phyloP scores from a whole-genome alignment of 2,113 vertebrate genomes.

The Cyanoderma ruficeps region DNA sequence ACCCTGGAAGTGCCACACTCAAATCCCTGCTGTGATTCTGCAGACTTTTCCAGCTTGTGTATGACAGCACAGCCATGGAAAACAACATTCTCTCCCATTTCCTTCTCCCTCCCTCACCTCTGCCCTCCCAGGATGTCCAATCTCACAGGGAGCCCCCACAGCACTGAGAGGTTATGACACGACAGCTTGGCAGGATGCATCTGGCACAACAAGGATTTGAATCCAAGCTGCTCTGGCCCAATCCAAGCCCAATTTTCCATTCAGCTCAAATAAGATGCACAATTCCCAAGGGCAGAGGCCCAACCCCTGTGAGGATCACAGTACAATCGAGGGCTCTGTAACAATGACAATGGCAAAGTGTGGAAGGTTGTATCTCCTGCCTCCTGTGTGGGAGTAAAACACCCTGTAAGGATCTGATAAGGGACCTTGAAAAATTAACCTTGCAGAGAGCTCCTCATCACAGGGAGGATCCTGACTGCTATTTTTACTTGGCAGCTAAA shows the following conservation, averaged over 20 bases:
- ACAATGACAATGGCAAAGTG: neutral
- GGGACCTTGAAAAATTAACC: conserved; percentile 22
- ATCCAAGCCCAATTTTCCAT: neutral
- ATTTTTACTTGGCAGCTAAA: neutral
- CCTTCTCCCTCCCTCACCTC: neutral
- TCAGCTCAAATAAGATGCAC: neutral
- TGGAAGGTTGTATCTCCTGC: neutral
- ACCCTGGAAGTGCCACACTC: rapidly evolving
- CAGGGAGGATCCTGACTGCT: neutral
- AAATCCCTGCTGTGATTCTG: neutral
- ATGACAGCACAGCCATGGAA: neutral
- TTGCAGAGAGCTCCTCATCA: neutral
- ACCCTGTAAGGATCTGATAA: neutral
- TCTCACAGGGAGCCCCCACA: neutral
- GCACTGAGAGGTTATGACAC: neutral
- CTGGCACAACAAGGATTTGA: neutral
- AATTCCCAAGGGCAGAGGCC: neutral
- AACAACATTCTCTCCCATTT: neutral
- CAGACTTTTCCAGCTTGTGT: neutral
- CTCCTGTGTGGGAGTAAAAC: neutral
- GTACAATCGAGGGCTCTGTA: neutral
- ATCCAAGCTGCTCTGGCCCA: neutral
- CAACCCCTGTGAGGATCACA: neutral
- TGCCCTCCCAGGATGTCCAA: neutral
- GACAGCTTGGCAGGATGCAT: neutral